phyloP scores from a whole-genome alignment of 1,140 invertebrate species.

The Drosophila baimaii region DNA sequence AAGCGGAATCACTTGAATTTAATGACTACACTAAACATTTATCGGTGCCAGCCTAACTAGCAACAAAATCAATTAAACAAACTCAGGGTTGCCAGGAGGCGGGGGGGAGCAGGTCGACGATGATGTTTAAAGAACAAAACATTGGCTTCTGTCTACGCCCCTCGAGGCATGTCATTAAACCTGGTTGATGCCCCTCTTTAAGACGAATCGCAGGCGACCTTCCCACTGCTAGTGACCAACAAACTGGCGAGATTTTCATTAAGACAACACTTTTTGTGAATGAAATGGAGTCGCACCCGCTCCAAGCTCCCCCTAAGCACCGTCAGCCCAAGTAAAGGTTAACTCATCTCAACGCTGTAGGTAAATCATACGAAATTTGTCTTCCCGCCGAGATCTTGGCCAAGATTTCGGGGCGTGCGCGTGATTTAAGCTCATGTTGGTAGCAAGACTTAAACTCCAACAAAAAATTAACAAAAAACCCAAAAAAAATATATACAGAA shows the following conservation, averaged over 20 bases:
- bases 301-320: constrained; percentile 25
- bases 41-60: constrained; percentile 42
- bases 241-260: constrained; percentile 52
- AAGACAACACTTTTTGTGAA: constrained; percentile 60
- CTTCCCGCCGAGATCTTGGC: constrained; percentile 56
- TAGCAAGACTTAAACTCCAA: constrained; percentile 31
- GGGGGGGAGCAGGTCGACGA: constrained; percentile 3
- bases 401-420: constrained; percentile 62
- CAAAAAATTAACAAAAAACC: not conserved
- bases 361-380: constrained; percentile 66
- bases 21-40: constrained; percentile 49
- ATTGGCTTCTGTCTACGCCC: constrained; percentile 24
- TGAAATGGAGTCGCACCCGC: constrained; percentile 48
- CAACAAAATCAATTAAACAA: constrained; percentile 66
- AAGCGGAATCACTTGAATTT: constrained; percentile 33
- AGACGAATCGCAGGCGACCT: constrained; percentile 41
- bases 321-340: constrained; percentile 13
- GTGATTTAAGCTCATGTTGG: constrained; percentile 65
- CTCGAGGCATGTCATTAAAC: constrained; percentile 49
- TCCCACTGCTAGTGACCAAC: constrained; percentile 32
- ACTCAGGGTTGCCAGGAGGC: constrained; percentile 16
- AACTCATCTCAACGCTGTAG: constrained; percentile 51
- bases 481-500: constrained; percentile 8
- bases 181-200: constrained; percentile 15
- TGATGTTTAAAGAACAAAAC: constrained; percentile 21